A percentile compares a stretch with the other conserved stretches of the same genome.
Evolutionary conservation across 2,888 invertebrate genomes (phyloP).

Genomic region (Brachyopa scutellaris): DNA sequence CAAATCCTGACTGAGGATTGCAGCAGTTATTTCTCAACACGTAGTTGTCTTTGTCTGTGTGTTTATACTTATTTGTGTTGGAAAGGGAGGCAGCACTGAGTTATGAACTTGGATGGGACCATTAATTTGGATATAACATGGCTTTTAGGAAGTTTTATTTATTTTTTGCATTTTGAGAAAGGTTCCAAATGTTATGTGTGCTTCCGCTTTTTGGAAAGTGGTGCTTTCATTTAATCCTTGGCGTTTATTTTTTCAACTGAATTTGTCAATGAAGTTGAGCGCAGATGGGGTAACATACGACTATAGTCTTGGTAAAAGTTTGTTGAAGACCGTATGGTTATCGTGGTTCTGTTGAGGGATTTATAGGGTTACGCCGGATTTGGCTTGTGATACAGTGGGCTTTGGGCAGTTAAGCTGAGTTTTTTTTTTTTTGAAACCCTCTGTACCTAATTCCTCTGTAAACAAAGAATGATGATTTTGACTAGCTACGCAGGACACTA

Average conservation of each 20-base stretch:
- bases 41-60: constrained; percentile 18
- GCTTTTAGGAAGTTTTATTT: constrained; percentile 45
- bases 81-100: constrained; percentile 35
- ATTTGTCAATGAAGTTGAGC: constrained; percentile 1
- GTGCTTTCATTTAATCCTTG: constrained; percentile 42
- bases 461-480: too few relatives aligned
- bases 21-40: constrained; percentile 52
- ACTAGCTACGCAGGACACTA: too few relatives aligned
- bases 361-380: neutral
- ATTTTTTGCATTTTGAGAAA: constrained; percentile 19
- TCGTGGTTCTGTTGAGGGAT: neutral
- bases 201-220: constrained; percentile 4
- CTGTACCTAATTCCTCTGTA: too few relatives aligned
- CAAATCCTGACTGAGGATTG: constrained; percentile 49
- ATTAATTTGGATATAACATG: constrained; percentile 65
- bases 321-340: neutral
- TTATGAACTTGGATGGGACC: constrained; percentile 47
- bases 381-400: too few relatives aligned
- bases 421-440: too few relatives aligned
- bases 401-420: too few relatives aligned
- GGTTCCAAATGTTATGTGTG: constrained; percentile 4
- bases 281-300: constrained; percentile 9
- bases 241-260: neutral
- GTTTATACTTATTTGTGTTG: neutral
- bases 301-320: too few relatives aligned